Percentiles rank a stretch among this genome's conserved stretches.
Evolutionary conservation across 2,113 vertebrate genomes (phyloP).

Genomic region (Laticauda colubrina): DNA sequence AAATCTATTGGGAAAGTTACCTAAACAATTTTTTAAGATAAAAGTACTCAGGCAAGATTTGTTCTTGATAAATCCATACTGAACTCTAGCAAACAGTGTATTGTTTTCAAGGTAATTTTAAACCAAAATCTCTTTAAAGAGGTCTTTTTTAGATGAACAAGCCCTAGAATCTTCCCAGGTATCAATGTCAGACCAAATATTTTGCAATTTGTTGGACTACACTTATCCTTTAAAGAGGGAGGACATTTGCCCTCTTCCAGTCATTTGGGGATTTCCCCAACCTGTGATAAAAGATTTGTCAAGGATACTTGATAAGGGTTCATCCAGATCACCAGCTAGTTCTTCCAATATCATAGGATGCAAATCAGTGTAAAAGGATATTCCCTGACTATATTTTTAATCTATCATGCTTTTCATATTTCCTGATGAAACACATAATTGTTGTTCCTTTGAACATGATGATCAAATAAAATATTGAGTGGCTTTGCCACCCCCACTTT

Average conservation of each 20-base stretch:
- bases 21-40: neutral
- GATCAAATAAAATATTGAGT: neutral
- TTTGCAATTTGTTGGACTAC: neutral
- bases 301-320: neutral
- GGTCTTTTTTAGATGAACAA: neutral
- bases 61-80: neutral
- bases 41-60: neutral
- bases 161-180: neutral
- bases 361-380: neutral
- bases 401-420: neutral
- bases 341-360: neutral
- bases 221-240: neutral
- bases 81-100: neutral
- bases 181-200: neutral
- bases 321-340: neutral
- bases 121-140: neutral
- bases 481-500: neutral
- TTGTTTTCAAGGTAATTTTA: neutral
- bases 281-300: neutral
- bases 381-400: neutral
- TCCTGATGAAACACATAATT: neutral
- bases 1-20: neutral
- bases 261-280: neutral
- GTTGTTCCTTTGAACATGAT: neutral
- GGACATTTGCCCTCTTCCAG: neutral